These are phyloP conservation scores for Nycticryphes semicollaris DNA, from an alignment of 2,113 vertebrate species.

Conservation along the genomic window DNA sequence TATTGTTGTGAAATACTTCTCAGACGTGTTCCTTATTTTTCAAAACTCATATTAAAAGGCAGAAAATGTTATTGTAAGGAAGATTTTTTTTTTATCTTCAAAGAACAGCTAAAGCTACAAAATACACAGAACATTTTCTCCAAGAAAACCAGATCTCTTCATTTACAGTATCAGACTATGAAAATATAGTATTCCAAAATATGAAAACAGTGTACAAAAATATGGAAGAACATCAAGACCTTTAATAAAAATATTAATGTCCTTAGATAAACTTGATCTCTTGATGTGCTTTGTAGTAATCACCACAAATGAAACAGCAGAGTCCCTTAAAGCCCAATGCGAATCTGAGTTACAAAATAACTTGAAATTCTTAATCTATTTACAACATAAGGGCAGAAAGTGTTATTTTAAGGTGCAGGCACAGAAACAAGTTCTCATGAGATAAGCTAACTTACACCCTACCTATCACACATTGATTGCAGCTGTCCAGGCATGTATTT, in stretches of 20 bases:
- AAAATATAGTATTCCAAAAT: conserved; percentile 15
- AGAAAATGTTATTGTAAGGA: neutral
- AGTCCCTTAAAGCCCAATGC: neutral
- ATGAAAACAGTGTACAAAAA: conserved; percentile 39
- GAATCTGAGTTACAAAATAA: neutral
- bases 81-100: neutral
- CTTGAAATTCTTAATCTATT: neutral
- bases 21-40: neutral
- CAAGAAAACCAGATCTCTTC: neutral
- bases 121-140: neutral
- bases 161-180: neutral
- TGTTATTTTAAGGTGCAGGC: neutral
- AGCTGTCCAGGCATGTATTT: neutral
- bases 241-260: conserved; percentile 35
- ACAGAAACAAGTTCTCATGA: neutral
- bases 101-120: neutral
- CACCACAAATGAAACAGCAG: neutral
- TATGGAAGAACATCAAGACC: neutral
- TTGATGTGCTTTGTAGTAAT: neutral
- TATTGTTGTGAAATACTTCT: neutral
- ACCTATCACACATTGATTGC: neutral
- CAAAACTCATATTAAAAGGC: neutral
- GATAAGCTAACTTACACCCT: neutral
- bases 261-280: neutral
- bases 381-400: neutral